Evolutionary conservation across 1,140 invertebrate genomes (phyloP), one percentile per base, ranked within the genome.

Genomic region (Protaetia brevitarsis): DNA sequence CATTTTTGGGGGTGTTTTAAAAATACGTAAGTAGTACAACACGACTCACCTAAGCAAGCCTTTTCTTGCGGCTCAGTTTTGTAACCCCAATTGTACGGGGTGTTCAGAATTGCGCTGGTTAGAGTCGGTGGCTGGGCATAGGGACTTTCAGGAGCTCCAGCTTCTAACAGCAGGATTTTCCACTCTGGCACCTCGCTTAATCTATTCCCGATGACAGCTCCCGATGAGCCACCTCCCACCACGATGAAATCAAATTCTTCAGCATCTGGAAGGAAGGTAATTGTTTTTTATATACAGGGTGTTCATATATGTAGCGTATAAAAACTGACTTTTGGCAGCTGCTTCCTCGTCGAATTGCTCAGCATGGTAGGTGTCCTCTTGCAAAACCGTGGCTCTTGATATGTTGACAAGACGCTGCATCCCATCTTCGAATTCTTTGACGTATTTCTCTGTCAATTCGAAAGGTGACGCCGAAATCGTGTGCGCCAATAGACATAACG

Each of bases 1-100:
- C n/a, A 34, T 34, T 34, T 34, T 7, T 34, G 31, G 7, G 7
- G 7, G 16, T 59, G 11, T 31, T 27, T 21, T 26, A 58, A 58
- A 28, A 16, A 11, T 0, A 19, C 5, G 3, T 19, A 11, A n/a
- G 7, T 59, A 2, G 26, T 0, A 58, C n/a, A 27, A 7, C n/a
- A 23, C 3, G 73, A 56, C 8, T 45, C 69, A 56, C 84, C 85
- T 45, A 85, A 80, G 66, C 90, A 92, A 7, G 87, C 87, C 66
- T 83, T 83, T 6, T 81, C 69, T 69, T 93, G 87, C 0, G 87
- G 86, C 68, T 88, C 88, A 1, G 90, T 89, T 66, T 80, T 84
- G 71, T 93, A 93, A 11, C 87, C 85, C 90, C 92, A 94, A 77
- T 92, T 93, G 70, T 86, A 87, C 41, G 84, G 83, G 0, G 88